Evolutionary conservation across 2,113 vertebrate genomes (phyloP).

Genomic region (Oreochromis aureus): DNA sequence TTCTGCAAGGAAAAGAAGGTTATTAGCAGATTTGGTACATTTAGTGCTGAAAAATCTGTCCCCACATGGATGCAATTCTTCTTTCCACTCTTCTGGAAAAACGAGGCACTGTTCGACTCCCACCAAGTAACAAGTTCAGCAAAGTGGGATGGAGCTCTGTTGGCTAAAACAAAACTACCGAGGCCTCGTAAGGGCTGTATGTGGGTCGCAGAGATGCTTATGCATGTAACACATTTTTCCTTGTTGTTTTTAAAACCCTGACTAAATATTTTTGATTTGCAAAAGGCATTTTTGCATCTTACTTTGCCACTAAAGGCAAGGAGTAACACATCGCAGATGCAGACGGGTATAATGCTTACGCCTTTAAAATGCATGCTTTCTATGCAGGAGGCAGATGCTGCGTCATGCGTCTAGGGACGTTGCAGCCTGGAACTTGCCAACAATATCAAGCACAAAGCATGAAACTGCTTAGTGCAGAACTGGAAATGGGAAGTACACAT

Average conservation of each 20-base stretch:
- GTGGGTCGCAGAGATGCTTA: background rate
- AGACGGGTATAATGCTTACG: background rate
- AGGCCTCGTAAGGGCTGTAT: background rate
- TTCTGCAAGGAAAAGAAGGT: background rate
- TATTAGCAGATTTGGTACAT: background rate
- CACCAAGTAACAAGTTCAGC: slow-evolving; percentile 40
- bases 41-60: background rate
- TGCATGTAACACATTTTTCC: background rate
- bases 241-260: background rate
- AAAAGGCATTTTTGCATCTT: background rate
- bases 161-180: background rate
- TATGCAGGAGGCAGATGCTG: background rate
- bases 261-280: background rate
- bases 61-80: background rate
- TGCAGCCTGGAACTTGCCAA: background rate
- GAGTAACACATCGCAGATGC: background rate
- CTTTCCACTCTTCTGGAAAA: background rate
- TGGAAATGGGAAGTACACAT: background rate
- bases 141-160: slow-evolving; percentile 23
- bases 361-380: background rate
- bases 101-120: background rate
- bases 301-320: background rate
- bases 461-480: background rate
- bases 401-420: background rate
- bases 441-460: background rate